These are phyloP conservation scores for Limulus polyphemus DNA, from an alignment of 2,888 invertebrate species.

Conservation along the genomic window DNA sequence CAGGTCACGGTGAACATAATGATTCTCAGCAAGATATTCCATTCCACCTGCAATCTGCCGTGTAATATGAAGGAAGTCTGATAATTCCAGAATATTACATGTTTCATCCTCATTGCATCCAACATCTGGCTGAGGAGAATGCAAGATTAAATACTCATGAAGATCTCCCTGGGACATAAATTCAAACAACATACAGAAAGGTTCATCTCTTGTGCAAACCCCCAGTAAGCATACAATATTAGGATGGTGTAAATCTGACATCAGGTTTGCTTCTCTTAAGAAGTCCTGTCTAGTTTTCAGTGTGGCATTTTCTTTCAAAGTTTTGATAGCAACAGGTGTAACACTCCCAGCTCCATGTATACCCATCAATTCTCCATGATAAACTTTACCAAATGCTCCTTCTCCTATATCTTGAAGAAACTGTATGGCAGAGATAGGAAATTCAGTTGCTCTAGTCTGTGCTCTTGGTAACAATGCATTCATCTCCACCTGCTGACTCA, in stretches of 20 bases:
- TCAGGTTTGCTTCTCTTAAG: conserved; percentile 65
- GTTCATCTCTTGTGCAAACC: conserved; percentile 38
- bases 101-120: conserved; percentile 54
- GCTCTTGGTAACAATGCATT: conserved; percentile 50
- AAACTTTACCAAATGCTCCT: conserved; percentile 95
- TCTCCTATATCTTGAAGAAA: conserved; percentile 86
- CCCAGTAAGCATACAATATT: conserved; percentile 68
- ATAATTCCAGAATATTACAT: conserved; percentile 21
- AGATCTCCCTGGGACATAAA: conserved; percentile 93
- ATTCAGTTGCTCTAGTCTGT: conserved; percentile 59
- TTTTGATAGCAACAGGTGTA: conserved; percentile 60
- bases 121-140: conserved; percentile 59
- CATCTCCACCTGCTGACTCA: conserved; percentile 53
- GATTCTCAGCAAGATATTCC: conserved; percentile 54
- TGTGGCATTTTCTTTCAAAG: conserved; percentile 60
- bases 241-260: conserved; percentile 64
- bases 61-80: conserved; percentile 76
- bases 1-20: conserved; percentile 91
- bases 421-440: conserved; percentile 47
- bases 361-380: conserved; percentile 40
- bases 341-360: conserved; percentile 33
- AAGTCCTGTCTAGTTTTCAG: conserved; percentile 65
- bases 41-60: conserved; percentile 63
- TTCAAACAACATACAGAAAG: conserved; percentile 82
- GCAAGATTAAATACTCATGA: conserved; percentile 83